Evolutionary conservation across 2,888 invertebrate species (phyloP), one percentile per base, ranked within the genome.

Genomic region (Encarsia formosa): DNA sequence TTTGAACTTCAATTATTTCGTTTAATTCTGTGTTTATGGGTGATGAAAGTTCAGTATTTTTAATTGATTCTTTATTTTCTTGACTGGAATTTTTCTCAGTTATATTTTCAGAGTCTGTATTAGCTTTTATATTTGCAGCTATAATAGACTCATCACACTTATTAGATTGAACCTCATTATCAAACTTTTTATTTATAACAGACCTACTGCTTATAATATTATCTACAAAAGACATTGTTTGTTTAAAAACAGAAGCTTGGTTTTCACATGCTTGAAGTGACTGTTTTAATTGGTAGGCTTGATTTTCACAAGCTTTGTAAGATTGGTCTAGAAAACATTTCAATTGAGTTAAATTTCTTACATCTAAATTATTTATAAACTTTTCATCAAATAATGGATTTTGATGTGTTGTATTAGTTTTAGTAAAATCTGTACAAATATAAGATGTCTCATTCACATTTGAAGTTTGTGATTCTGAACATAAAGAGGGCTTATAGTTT

Each of bases 261-360:
- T 49, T 32, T 35, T 52, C 49, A n/a, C 42, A 43, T 4, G 42
- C 39, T 49, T 39, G 20, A 47, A 52, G 37, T 23, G 56, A 50
- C 20, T 47, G 24, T 26, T 52, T 48, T n/a, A 56, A 20, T n/a
- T 20, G 9, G 5, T 11, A 18, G 11, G 29, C 20, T 34, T 44
- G 44, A 15, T 19, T 15, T 22, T 44, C 35, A 5, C 20, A 23
- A 22, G 44, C 23, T 32, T 32, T 16, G 18, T 34, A 37, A 34
- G 56, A 53, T 18, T 50, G 32, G 29, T 56, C 56, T 15, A 56
- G 41, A 35, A 39, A 53, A 13, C 9, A 22, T 42, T 51, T 52
- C 1, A 53, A 29, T 40, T 56, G 45, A 2, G 15, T 20, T 1
- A 45, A 31, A 42, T 13, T 11, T 35, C 18, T 35, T 5, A 6